Evolutionary conservation across 2,888 invertebrate genomes (phyloP), one percentile per base, ranked within the genome.

Genomic region (Morpho achilles): DNA sequence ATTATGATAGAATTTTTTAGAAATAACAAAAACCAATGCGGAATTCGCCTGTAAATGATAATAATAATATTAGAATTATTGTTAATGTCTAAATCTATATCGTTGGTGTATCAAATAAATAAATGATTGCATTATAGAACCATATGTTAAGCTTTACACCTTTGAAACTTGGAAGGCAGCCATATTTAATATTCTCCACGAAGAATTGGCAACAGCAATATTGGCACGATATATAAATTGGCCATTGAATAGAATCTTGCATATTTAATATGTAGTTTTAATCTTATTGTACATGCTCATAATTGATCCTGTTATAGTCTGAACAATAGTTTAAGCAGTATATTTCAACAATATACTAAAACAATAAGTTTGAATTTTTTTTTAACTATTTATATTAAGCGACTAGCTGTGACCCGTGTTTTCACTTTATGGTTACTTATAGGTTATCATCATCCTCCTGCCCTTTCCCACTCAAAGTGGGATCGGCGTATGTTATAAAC

Each of bases 211-310:
- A 61, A 61, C 52, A 45, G 49, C 42, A 42, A 53, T 56, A 59
- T 61, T 61, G 61, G 61, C 61, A 59, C 58, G 41, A 53, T 46
- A 46, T 55, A 50, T 56, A 53, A 42, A 58, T 53, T 53, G 44
- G 42, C 56, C 56, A 56, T 56, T 59, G 53, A 46, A 53, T 53
- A 47, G 53, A 53, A 53, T 53, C 53, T 41, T 47, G 53, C 9
- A 40, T 47, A 39, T 53, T 53, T 22, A 47, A 53, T 16, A 47
- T 42, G 8, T 42, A 42, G 42, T 8, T 42, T 42, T 1, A 8
- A 42, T 42, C 42, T 42, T 42, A 42, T 42, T 42, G 42, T 2
- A 42, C 42, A 42, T 42, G 42, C 42, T 7, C 42, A 42, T 42
- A 8, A 42, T 42, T 42, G 16, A 16, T 16, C 16, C 16, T 16